Conservation (phyloP, 2,113 vertebrate genomes). For the Oxyura jamaicensis region DNA sequence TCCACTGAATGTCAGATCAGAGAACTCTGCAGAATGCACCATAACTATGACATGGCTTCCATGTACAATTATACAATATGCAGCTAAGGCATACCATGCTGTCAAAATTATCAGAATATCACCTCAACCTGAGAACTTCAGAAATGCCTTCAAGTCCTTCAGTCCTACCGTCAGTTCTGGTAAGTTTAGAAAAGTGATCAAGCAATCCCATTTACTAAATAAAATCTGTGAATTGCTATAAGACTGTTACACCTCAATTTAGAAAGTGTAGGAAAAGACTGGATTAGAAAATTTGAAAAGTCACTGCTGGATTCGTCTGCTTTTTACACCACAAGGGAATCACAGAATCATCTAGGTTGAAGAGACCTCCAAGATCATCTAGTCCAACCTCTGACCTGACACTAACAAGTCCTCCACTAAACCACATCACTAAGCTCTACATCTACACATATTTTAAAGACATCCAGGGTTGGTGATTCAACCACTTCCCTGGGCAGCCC, state of each 20-base stretch:
- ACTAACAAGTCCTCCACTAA: no score
- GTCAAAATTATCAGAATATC: neutral
- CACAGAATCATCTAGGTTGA: no score
- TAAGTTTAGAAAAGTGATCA: neutral
- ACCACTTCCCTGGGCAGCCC: no score
- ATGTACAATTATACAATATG: rapidly evolving
- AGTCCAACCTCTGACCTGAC: no score
- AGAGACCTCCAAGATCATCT: no score
- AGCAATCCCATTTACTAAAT: neutral
- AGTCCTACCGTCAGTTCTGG: neutral
- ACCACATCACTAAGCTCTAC: no score
- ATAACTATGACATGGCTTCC: neutral
- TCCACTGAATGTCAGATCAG: neutral
- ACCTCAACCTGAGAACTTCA: neutral
- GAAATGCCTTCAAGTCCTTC: neutral
- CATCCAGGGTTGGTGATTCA: no score
- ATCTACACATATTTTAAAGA: no score
- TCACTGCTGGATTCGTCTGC: neutral
- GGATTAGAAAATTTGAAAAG: neutral
- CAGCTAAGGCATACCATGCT: neutral
- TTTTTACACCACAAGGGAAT: neutral
- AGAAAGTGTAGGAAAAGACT: neutral
- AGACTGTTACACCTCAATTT: neutral
- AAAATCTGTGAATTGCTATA: neutral
- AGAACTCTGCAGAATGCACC: neutral